Evolutionary conservation across 2,113 vertebrate species (phyloP).

Genomic region (Lepus americanus): DNA sequence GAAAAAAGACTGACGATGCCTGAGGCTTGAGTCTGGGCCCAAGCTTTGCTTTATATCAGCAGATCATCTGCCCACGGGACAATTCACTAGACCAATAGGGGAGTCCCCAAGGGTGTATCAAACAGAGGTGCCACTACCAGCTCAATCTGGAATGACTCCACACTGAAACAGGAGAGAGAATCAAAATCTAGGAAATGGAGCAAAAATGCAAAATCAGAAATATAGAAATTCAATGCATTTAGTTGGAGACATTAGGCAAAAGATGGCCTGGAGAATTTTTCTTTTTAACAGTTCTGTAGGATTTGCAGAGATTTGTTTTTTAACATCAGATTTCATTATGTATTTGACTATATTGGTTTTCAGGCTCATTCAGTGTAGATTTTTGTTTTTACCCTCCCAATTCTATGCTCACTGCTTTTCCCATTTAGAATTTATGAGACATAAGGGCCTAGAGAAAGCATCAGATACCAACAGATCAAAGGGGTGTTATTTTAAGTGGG

Average conservation of each 20-base stretch:
- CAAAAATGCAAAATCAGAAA: neutral
- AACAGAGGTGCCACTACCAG: neutral
- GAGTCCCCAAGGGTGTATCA: neutral
- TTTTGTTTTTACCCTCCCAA: no score
- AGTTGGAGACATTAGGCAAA: neutral
- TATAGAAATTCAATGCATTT: neutral
- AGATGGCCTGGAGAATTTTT: neutral
- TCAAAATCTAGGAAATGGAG: neutral
- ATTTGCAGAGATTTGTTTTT: no score
- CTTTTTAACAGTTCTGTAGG: no score
- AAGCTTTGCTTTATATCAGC: neutral
- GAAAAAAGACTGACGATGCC: neutral
- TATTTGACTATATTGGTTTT: no score
- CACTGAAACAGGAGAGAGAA: neutral
- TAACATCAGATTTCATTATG: no score
- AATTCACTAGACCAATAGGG: neutral
- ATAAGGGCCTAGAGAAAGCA: neutral
- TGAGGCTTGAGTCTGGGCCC: neutral
- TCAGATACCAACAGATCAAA: neutral
- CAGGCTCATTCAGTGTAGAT: no score
- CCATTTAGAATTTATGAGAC: neutral
- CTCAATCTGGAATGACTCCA: neutral
- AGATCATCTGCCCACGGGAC: neutral
- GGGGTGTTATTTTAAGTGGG: no score
- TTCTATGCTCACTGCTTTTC: no score